phyloP scores from a whole-genome alignment of 2,888 invertebrate species.

The Cataglyphis altisquamis region DNA sequence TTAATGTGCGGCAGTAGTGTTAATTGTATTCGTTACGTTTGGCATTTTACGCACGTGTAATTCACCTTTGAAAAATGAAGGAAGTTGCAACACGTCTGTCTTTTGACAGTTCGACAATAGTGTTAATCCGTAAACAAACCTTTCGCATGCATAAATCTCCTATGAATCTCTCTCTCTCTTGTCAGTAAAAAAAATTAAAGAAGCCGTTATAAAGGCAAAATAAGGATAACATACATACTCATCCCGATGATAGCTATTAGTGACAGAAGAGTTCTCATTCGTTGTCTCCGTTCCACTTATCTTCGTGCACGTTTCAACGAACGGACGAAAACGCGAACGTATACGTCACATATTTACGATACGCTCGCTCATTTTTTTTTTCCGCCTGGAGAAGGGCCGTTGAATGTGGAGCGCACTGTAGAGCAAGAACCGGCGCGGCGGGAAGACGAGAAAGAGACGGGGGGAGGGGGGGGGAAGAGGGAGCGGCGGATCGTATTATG shows the following conservation, averaged over 20 bases:
- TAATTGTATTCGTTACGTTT: neutral
- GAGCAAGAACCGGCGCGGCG: conserved; percentile 59
- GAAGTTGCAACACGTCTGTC: neutral
- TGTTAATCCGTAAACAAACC: neutral
- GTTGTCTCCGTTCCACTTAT: conserved; percentile 65
- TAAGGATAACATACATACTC: conserved; percentile 15
- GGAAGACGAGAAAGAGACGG: conserved; percentile 21
- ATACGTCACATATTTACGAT: conserved; percentile 57
- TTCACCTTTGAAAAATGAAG: neutral
- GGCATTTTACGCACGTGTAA: neutral
- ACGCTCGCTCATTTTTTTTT: conserved; percentile 52
- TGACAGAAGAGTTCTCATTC: conserved; percentile 29
- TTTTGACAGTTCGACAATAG: neutral
- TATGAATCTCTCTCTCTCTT: neutral
- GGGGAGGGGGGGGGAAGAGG: conserved; percentile 42
- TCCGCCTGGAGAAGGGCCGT: conserved; percentile 57
- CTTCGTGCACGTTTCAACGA: conserved; percentile 56
- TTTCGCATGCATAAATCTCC: neutral
- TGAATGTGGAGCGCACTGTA: conserved; percentile 73
- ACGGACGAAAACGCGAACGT: conserved; percentile 46
- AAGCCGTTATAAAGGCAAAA: conserved; percentile 5
- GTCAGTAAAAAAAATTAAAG: conserved; percentile 5
- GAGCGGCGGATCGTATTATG: conserved; percentile 77
- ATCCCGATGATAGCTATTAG: conserved; percentile 10
- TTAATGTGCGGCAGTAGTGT: neutral